Conservation (phyloP, 1,140 invertebrate genomes). For the Chionoecetes opilio region DNA sequence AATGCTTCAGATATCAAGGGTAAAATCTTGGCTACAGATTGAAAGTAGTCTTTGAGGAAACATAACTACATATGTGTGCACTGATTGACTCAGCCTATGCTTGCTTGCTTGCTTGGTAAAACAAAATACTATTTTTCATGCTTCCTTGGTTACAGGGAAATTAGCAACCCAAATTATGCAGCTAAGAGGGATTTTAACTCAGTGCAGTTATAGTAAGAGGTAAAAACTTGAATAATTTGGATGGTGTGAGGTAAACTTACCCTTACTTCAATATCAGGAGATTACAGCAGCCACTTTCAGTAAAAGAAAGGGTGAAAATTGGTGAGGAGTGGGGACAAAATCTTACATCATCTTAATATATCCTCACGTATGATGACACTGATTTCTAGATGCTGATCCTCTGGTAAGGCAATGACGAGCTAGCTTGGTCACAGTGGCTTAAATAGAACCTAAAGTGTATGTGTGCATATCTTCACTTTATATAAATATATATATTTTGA, state of each 20-base stretch:
- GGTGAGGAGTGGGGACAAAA: constrained; percentile 50
- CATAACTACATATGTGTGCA: not conserved
- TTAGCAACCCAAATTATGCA: constrained; percentile 48
- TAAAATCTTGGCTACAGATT: constrained; percentile 9
- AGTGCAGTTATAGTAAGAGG: constrained; percentile 25
- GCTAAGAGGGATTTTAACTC: constrained; percentile 43
- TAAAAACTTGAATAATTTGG: constrained; percentile 57
- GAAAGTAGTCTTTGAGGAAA: not conserved
- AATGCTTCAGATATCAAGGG: constrained; percentile 9
- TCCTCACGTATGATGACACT: not conserved
- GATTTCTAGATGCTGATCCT: not conserved
- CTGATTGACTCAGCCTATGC: not conserved
- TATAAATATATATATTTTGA: too few relatives aligned
- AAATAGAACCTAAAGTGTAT: not conserved
- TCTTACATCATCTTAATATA: constrained; percentile 1
- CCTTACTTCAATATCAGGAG: constrained; percentile 70
- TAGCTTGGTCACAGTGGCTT: not conserved
- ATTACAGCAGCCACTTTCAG: constrained; percentile 65
- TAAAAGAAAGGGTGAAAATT: constrained; percentile 63
- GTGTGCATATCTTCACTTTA: not conserved
- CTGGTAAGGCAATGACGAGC: not conserved
- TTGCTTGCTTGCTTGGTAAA: constrained; percentile 32
- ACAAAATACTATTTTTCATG: constrained; percentile 56
- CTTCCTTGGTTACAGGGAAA: constrained; percentile 47
- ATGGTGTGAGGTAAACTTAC: constrained; percentile 55